Base-by-base conservation (phyloP, 2,113 vertebrate genomes). In the Mirza zaza region DNA sequence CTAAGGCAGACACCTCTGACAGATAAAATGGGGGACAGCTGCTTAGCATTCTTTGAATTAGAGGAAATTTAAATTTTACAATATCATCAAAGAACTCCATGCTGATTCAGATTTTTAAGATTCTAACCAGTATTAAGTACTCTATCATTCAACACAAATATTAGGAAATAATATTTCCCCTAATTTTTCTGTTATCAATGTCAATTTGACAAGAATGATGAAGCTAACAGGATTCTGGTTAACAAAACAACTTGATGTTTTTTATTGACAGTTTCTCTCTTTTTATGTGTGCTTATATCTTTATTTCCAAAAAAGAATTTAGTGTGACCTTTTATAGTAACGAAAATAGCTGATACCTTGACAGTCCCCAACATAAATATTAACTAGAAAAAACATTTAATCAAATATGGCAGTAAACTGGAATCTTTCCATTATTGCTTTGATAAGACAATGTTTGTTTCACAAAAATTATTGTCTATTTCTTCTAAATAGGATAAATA, bases 401-500 rank as follows among this genome's bases (percentile, higher is more conserved):
- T 21, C 34, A 34, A 70, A 90, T n/a, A 85, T 5, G 15, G 39
- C 50, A 87, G 15, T 70, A 75, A 75, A 73, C 14, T 67, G n/a
- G 39, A 80, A 82, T 83, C 57, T 83, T 96, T 79, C 45, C 50
- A 14, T 79, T 93, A 89, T 1, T 71, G 48, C n/a, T 91, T 70
- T 87, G 52, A 57, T 73, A 79, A 48, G 48, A 81, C 12, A 86
- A 34, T 17, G 8, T 36, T 45, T 89, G 8, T 61, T 85, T 81
- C 27, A 76, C 79, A 93, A 93, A 93, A 76, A 92, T 9, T 85
- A 91, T 8, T 82, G 17, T 39, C 68, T 70, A 39, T 84, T 96
- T 92, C 90, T 90, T 93, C 36, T 71, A 63, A 83, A 86, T 4
- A 95, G 25, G 23, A 61, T 36, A 75, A 88, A 95, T 57, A 93